Base-by-base conservation (phyloP, 2,797 vertebrate species). In the Syngnathus acus region DNA sequence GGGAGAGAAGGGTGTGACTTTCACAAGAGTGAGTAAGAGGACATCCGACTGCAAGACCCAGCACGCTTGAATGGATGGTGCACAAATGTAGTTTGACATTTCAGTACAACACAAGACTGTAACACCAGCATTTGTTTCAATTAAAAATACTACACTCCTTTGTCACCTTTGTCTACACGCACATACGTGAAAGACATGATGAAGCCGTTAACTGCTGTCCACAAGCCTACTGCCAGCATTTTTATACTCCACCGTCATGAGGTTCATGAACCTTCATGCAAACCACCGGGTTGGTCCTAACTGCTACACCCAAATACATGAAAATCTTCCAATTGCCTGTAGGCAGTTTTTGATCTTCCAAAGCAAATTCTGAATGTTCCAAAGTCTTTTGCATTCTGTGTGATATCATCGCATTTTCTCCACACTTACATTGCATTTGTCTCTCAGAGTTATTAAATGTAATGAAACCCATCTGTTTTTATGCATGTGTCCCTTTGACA, bases 1-100 rank as follows among this genome's bases (percentile, higher is more conserved):
- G 0, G 86, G 88, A 62, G 86, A 87, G 13, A 87, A 87, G 71
- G 81, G 88, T 1, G 85, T 91, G 80, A 84, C 82, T 7, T 80
- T 90, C 62, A 86, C 66, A 47, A 78, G 88, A 72, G 65, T 84
- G 5, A 88, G 73, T 70, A 87, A 72, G 68, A 80, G 82, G 73
- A 76, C 86, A 62, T 89, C 68, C 81, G 0, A 5, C 57, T 68
- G 57, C 83, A 7, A 70, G 82, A 78, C 64, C 59, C 68, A 66
- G 82, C 82, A 67, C 17, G 82, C 62, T 70, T 39, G 3, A 9
- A 2, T 13, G 38, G 42, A 43, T 6, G 13, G 63, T 48, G 62
- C 59, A 65, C 54, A 1, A 1, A 48, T 63, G 59, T 23, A 21
- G 54, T 40, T 14, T 58, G 55, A 23, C 13, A 32, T 37, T 57